These are phyloP conservation scores for Phalacrocorax pelagicus DNA, from an alignment of 2,113 vertebrate species.

Conservation along the genomic window DNA sequence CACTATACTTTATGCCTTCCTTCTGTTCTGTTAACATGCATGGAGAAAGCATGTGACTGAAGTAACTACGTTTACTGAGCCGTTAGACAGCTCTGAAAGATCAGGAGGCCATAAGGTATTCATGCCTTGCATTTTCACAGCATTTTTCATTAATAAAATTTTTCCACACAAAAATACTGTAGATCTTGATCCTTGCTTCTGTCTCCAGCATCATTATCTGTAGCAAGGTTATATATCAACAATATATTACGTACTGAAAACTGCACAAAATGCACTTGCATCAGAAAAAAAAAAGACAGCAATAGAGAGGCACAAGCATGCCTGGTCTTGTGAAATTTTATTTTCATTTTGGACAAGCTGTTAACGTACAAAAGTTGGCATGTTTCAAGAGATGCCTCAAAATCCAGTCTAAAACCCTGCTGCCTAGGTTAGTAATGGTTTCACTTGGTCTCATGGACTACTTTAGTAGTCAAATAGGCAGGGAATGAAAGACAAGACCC, in stretches of 20 bases:
- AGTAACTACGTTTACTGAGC: background rate
- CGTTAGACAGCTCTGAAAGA: background rate
- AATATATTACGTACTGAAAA: background rate
- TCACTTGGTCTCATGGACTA: background rate
- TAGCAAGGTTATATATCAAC: background rate
- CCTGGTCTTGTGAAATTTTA: background rate
- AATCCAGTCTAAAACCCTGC: background rate
- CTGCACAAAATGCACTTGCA: background rate
- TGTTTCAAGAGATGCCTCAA: background rate
- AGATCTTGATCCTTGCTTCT: background rate
- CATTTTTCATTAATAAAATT: background rate
- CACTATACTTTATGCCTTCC: background rate
- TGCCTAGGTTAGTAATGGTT: background rate
- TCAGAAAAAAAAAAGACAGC: background rate
- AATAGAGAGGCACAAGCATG: background rate
- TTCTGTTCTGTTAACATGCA: background rate
- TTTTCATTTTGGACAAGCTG: background rate
- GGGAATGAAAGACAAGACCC: background rate
- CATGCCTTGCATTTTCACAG: background rate
- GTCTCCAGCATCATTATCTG: background rate
- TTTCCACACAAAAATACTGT: background rate
- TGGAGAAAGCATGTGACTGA: background rate
- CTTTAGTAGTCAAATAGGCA: background rate
- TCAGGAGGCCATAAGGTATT: background rate
- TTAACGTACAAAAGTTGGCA: background rate